Evolutionary conservation across 2,113 vertebrate genomes (phyloP).

Genomic region (Callorhinus ursinus): DNA sequence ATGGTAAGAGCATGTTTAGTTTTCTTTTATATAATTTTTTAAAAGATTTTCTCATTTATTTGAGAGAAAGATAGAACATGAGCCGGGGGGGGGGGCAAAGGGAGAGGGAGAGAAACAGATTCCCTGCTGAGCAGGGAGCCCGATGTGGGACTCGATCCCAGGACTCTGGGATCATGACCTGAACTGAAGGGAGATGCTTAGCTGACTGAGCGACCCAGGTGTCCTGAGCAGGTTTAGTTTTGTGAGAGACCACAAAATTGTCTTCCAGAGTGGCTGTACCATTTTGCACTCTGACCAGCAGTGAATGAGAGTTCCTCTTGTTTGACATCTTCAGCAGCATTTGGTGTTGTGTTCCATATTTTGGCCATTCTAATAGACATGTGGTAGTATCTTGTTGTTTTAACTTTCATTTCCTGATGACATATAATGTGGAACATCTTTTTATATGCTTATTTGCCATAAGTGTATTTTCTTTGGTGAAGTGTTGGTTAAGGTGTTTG

Average conservation of each 20-base stretch:
- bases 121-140: neutral
- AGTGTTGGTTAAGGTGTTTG: neutral
- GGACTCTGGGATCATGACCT: too few species aligned
- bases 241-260: neutral
- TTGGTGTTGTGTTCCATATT: neutral
- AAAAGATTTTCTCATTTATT: neutral
- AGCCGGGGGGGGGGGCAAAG: too few species aligned
- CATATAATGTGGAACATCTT: neutral
- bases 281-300: neutral
- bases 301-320: neutral
- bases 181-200: too few species aligned
- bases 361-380: neutral
- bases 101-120: neutral
- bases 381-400: neutral
- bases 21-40: neutral
- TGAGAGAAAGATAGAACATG: neutral
- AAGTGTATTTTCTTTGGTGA: neutral
- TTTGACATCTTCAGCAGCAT: neutral
- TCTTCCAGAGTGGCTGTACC: neutral
- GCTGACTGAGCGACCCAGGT: too few species aligned
- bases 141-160: too few species aligned
- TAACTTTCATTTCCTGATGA: neutral
- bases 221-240: neutral
- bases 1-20: neutral
- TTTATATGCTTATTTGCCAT: neutral